Conservation (phyloP, 92 coral and sea anemone species). For the Heliopora coerulea region DNA sequence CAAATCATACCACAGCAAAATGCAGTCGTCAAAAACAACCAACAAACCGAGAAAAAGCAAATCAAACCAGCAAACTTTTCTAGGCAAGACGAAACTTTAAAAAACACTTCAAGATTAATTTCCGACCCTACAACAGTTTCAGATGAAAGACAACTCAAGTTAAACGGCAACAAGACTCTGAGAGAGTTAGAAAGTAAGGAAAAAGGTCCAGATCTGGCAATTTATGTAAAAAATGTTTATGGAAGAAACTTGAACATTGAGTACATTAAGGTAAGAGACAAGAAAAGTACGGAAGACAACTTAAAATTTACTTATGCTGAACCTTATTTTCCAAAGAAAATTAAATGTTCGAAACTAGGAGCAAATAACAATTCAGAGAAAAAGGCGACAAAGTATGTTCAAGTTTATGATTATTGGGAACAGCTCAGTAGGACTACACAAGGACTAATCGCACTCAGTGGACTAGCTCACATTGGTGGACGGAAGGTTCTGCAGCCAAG, state of each 20-base stretch:
- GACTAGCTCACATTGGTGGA: constrained; percentile 62
- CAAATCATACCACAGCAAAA: too few relatives aligned
- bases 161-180: neutral
- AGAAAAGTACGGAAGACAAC: neutral
- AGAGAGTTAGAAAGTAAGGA: neutral
- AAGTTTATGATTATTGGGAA: constrained; percentile 63
- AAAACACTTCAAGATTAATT: too few relatives aligned
- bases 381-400: constrained; percentile 8
- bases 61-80: too few relatives aligned
- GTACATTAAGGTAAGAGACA: neutral
- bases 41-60: too few relatives aligned
- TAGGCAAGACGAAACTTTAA: too few relatives aligned
- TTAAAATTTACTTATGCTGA: neutral
- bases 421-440: constrained; percentile 84
- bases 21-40: too few relatives aligned
- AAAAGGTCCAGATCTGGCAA: too few relatives aligned
- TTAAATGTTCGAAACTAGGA: neutral
- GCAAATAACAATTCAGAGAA: neutral
- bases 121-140: too few relatives aligned
- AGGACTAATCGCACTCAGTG: constrained; percentile 69
- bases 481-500: constrained; percentile 77
- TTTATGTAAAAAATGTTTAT: too few relatives aligned
- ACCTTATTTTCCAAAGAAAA: constrained; percentile 7
- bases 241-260: neutral
- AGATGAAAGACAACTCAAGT: neutral